phyloP scores from a whole-genome alignment of 2,888 invertebrate species.

The Nasonovia ribisnigri region DNA sequence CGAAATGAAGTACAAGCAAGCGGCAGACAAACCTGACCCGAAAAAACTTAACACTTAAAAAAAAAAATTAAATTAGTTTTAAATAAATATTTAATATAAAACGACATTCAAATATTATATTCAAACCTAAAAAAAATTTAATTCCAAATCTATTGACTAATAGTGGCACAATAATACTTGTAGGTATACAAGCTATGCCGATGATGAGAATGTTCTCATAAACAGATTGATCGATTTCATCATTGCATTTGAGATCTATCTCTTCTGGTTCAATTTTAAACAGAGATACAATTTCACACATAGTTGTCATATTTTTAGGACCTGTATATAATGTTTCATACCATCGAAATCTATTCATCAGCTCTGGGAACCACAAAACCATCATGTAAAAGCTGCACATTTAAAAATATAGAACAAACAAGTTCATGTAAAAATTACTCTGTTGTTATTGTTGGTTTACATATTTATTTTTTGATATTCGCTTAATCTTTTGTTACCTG shows the following conservation, averaged over 20 bases:
- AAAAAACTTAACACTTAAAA: conserved; percentile 80
- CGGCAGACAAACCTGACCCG: conserved; percentile 80
- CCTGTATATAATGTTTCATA: conserved; percentile 78
- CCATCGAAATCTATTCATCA: conserved; percentile 86
- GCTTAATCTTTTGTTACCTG: conserved; percentile 3
- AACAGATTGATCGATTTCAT: conserved; percentile 75
- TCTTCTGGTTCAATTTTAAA: conserved; percentile 67
- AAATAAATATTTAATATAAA: neutral
- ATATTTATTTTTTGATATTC: neutral
- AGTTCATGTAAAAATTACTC: neutral
- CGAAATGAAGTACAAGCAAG: conserved; percentile 82
- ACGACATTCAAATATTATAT: neutral
- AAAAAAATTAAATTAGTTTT: neutral
- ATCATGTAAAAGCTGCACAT: conserved; percentile 85
- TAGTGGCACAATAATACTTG: conserved; percentile 82
- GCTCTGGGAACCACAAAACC: conserved; percentile 92
- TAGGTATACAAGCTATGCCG: conserved; percentile 84
- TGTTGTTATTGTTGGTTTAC: neutral
- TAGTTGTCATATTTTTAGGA: conserved; percentile 75
- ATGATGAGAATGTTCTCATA: conserved; percentile 84
- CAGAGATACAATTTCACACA: conserved; percentile 82
- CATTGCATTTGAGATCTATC: conserved; percentile 59
- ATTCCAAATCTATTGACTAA: conserved; percentile 84
- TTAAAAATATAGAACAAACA: neutral
- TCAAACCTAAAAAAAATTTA: conserved; percentile 82